Base-by-base conservation (phyloP, 2,888 invertebrate genomes). In the Temnothorax unifasciatus region DNA sequence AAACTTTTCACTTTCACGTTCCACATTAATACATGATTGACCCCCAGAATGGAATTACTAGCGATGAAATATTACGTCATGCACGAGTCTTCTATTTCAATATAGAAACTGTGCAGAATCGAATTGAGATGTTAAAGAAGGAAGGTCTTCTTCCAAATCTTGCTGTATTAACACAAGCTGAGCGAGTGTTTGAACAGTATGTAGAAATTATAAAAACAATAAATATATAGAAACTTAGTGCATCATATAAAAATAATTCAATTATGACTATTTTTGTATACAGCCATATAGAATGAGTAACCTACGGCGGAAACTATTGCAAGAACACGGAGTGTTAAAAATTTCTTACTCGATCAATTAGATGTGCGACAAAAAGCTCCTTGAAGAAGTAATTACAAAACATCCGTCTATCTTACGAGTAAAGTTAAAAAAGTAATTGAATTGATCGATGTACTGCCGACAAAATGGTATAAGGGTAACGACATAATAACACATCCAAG, bases 11-110 rank as follows among this genome's bases (percentile, higher is more conserved):
- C n/a, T n/a, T n/a, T n/a, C n/a, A n/a, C n/a, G n/a, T n/a, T n/a
- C n/a, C n/a, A n/a, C n/a, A n/a, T n/a, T n/a, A n/a, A n/a, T n/a
- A n/a, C n/a, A n/a, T n/a, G n/a, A n/a, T n/a, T n/a, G n/a, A n/a
- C n/a, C n/a, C n/a, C n/a, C n/a, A n/a, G 11, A 81, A 71, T 73
- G 18, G 38, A n/a, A 47, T 81, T 73, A 59, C 73, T 38, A 81
- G 73, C 18, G 6, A 81, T 5, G 59, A 81, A 11, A 81, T 81
- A 47, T 59, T 81, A 47, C 59, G 8, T 3, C 0, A 47, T 47
- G 13, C 11, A 18, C 44, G 13, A 25, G 71, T 81, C 13, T 38
- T 81, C n/a, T 59, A 21, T n/a, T 73, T 73, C 3, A 73, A 25
- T 34, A 0, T 25, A 38, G 44, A 57, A 18, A 81, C 44, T 25